Percentiles rank a stretch among this genome's conserved stretches.
phyloP scores from a whole-genome alignment of 2,888 invertebrate species.

The Folsomia manolachei region DNA sequence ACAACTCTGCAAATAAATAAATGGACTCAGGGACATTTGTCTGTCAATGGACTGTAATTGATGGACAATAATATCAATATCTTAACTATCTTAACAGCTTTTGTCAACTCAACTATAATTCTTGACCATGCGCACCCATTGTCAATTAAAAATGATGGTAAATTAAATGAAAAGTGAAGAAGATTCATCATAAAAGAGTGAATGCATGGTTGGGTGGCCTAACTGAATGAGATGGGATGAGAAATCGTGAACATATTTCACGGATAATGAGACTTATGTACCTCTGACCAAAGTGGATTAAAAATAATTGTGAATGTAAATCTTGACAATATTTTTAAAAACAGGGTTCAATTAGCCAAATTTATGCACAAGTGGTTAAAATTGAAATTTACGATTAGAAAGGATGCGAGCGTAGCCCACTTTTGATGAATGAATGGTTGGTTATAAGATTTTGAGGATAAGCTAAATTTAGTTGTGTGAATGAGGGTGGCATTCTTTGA shows the following conservation, averaged over 20 bases:
- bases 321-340: not conserved
- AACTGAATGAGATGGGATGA: not conserved
- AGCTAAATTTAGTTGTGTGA: too few relatives aligned
- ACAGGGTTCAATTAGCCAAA: conserved; percentile 7
- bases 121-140: not conserved
- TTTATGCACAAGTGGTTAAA: conserved; percentile 17
- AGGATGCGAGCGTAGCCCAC: not conserved
- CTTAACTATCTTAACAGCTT: not conserved
- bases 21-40: not conserved
- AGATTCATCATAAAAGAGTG: too few relatives aligned
- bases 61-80: not conserved
- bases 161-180: not conserved
- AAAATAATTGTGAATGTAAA: not conserved
- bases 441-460: too few relatives aligned
- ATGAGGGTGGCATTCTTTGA: too few relatives aligned
- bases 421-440: not conserved
- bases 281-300: not conserved
- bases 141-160: not conserved
- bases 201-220: not conserved
- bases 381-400: conserved; percentile 20
- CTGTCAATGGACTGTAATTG: not conserved
- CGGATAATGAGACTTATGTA: conserved; percentile 1
- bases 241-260: not conserved
- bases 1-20: conserved; percentile 1
- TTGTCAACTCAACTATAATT: not conserved